Percentiles rank a stretch among this genome's conserved stretches.
These are phyloP conservation scores for Pongo abelii DNA, from an alignment of 2,113 vertebrate species.

Conservation along the genomic window DNA sequence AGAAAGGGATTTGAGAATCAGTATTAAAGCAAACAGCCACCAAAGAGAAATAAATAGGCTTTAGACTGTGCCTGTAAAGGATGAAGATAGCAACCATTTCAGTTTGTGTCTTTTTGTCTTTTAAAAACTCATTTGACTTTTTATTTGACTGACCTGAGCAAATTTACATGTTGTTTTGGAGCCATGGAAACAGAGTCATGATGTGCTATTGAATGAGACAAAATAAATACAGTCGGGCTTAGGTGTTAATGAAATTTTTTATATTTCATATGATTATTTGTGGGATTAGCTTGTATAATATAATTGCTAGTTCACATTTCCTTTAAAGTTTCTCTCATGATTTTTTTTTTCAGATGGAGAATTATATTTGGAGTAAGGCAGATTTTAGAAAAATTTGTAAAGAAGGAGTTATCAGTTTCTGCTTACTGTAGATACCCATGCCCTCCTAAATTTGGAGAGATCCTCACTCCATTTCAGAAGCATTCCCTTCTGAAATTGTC, in stretches of 20 bases:
- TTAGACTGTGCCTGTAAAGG: neutral
- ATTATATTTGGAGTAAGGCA: neutral
- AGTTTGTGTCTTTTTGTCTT: neutral
- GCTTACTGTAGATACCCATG: neutral
- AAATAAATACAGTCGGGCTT: conserved; percentile 41
- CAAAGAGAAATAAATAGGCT: conserved; percentile 37
- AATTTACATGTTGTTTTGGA: conserved; percentile 15
- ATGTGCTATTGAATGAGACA: neutral
- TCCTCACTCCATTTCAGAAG: neutral
- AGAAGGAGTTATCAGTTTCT: conserved; percentile 1
- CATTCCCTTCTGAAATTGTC: neutral
- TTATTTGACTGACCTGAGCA: conserved; percentile 15
- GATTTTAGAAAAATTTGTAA: conserved; percentile 25
- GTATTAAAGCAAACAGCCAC: neutral
- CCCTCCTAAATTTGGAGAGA: neutral
- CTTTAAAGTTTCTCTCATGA: neutral
- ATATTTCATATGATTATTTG: conserved; percentile 14
- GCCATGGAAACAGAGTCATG: neutral
- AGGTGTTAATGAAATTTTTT: neutral
- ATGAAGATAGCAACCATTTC: conserved; percentile 51
- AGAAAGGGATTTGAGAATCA: conserved; percentile 28
- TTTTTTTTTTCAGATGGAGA: neutral
- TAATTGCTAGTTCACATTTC: neutral
- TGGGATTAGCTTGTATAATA: neutral
- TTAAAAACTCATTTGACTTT: neutral